phyloP scores from a whole-genome alignment of 1,140 invertebrate species.

The Mycetomoellerius zeteki region DNA sequence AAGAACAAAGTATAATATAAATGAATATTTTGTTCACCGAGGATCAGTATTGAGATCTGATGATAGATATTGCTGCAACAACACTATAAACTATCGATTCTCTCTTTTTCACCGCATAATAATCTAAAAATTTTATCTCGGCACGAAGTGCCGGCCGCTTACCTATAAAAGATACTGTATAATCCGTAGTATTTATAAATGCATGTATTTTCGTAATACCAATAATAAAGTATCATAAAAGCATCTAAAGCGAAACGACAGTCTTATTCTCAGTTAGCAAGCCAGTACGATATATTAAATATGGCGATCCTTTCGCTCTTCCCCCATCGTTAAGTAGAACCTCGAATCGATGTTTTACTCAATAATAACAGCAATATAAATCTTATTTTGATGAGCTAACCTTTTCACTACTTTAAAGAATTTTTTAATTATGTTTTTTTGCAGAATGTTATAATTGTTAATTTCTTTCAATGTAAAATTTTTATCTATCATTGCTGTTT shows the following conservation, averaged over 20 bases:
- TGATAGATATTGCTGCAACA: slow-evolving; percentile 24
- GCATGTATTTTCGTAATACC: slow-evolving; percentile 85
- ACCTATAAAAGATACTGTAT: slow-evolving; percentile 66
- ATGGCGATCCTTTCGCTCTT: not conserved
- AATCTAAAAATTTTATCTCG: slow-evolving; percentile 36
- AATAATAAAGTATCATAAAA: slow-evolving; percentile 82
- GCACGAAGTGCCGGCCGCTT: slow-evolving; percentile 27
- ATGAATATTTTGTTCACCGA: slow-evolving; percentile 32
- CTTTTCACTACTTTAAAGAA: not conserved
- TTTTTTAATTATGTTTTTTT: not conserved
- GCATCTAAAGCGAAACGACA: slow-evolving; percentile 54
- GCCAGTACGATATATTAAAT: not conserved
- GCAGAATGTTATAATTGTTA: not conserved
- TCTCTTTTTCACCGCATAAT: slow-evolving; percentile 13
- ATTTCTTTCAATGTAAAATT: not conserved
- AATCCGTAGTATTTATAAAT: slow-evolving; percentile 82
- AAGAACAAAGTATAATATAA: slow-evolving; percentile 20
- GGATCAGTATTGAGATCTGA: slow-evolving; percentile 35
- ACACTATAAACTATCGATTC: slow-evolving; percentile 33
- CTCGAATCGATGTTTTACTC: not conserved
- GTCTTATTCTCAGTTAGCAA: slow-evolving; percentile 51
- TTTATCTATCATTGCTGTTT: not conserved
- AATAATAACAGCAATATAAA: not conserved
- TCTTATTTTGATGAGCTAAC: not conserved
- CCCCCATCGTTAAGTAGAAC: not conserved